Base-by-base conservation (phyloP, 2,888 invertebrate genomes). In the Rotaria magnacalcarata region DNA sequence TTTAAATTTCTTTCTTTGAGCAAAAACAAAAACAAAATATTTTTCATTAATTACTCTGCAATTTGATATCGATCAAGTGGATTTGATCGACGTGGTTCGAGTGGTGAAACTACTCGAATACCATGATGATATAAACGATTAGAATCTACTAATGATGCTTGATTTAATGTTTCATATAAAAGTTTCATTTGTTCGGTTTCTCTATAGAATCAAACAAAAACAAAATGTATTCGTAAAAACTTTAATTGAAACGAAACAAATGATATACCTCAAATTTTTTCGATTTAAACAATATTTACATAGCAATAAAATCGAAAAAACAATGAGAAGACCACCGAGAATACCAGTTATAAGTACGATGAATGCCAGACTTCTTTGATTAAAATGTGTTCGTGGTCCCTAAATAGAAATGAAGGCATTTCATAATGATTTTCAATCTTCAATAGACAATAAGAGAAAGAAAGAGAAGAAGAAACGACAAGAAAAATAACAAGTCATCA, bases 271-370 rank as follows among this genome's bases (percentile, higher is more conserved):
- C 24, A 88, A 87, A 87, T 89, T 89, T 87, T 89, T 89, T 85
- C 89, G 89, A 86, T 89, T 89, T 86, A 90, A 89, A 88, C 91
- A 91, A 88, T 90, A 90, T 88, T 91, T 91, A 89, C 91, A 91
- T 88, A 90, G 90, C 85, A 92, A 89, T 87, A 91, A 89, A 87
- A 91, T 90, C 54, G 90, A 89, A 67, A 91, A 89, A 67, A 91
- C 91, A n/a, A 91, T 89, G 86, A 91, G 88, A 54, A 92, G 89
- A 19, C 92, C 92, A 19, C 91, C 91, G 7, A 90, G 89, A 34
- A 91, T 90, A 10, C 92, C 91, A 43, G 90, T 90, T 60, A 91
- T 89, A 60, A 91, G 89, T 52, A 91, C 91, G 86, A 90, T 89
- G 67, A 91, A 88, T 10, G 91, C 80, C 80, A 80, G 80, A 47